Evolutionary conservation across 2,888 invertebrate genomes (phyloP).

Genomic region (Thereva nobilitata): DNA sequence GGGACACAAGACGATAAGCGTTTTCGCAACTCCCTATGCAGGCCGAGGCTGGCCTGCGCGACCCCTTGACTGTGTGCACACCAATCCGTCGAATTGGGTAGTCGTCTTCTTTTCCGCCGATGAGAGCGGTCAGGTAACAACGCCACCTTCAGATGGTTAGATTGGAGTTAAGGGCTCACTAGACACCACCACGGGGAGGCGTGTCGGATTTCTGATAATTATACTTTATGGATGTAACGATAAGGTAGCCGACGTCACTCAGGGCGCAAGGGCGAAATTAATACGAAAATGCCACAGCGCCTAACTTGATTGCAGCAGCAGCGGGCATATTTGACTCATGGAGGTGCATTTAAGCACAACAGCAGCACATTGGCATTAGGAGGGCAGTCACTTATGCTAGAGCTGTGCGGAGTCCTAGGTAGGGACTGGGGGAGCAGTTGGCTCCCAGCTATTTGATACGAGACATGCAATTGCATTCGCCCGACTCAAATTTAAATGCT

Average conservation of each 20-base stretch:
- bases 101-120: slow-evolving; percentile 18
- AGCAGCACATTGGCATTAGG: too few species aligned
- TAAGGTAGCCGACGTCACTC: slow-evolving; percentile 45
- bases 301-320: slow-evolving; percentile 1
- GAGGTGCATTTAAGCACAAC: slow-evolving; percentile 8
- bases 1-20: slow-evolving; percentile 29
- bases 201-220: slow-evolving; percentile 49
- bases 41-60: neutral
- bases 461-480: slow-evolving; percentile 21
- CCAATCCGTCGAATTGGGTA: slow-evolving; percentile 18
- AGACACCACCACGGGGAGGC: slow-evolving; percentile 43
- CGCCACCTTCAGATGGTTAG: slow-evolving; percentile 22
- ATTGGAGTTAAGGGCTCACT: slow-evolving; percentile 19
- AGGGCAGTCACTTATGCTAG: neutral
- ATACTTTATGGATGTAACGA: slow-evolving; percentile 47
- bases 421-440: slow-evolving; percentile 3
- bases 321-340: slow-evolving; percentile 10
- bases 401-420: slow-evolving; percentile 1
- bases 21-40: slow-evolving; percentile 20
- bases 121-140: slow-evolving; percentile 7
- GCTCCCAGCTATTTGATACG: slow-evolving; percentile 24
- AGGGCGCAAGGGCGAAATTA: slow-evolving; percentile 33
- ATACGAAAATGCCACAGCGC: slow-evolving; percentile 5
- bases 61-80: slow-evolving; percentile 12
- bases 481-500: slow-evolving; percentile 31